Base-by-base conservation (phyloP, 2,113 vertebrate species). In the Chaetorhynchus papuensis region DNA sequence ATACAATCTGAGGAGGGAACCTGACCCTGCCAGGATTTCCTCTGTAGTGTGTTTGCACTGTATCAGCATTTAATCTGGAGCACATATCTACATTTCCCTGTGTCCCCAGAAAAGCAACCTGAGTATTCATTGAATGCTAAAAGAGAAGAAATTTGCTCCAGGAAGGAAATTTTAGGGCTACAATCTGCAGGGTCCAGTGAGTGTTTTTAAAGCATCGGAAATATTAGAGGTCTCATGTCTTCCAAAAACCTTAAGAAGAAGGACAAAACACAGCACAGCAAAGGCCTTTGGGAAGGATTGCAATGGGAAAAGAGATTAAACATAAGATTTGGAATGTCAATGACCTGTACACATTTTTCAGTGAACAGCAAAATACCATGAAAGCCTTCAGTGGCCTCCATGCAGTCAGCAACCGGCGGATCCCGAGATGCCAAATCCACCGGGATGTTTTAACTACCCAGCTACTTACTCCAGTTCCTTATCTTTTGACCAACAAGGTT, bases 1-100 rank as follows among this genome's bases (percentile, higher is more conserved):
- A 94, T 91, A 97, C 42, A 39, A 96, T 97, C 95, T 95, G 68
- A 81, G 92, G 13, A 91, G 90, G 91, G 77, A 96, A 97, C 76
- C 80, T 33, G 91, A 96, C 57, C 83, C 87, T 5, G 27, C 52
- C 80, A 89, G 87, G 74, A 93, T 93, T 97, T 97, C 93, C 96
- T 97, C 95, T 93, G 57, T 7, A 68, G 27, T 65, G 47, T 74
- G 91, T 95, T 94, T 96, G 87, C 68, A 64, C 84, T 89, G 87
- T 88, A 91, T 80, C 92, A 83, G 70, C 84, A 84, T 78, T 88
- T 91, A 90, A 86, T 94, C 94, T 93, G 85, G 47, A 72, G 69
- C 80, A 74, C 66, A 88, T 53, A 96, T 90, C 93, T 91, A 4
- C 72, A 54, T 18, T 74, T 90, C 89, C 78, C 88, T 70, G 68